These are phyloP conservation scores for Lacerta bilineata DNA, from an alignment of 2,797 vertebrate genomes.

Conservation along the genomic window DNA sequence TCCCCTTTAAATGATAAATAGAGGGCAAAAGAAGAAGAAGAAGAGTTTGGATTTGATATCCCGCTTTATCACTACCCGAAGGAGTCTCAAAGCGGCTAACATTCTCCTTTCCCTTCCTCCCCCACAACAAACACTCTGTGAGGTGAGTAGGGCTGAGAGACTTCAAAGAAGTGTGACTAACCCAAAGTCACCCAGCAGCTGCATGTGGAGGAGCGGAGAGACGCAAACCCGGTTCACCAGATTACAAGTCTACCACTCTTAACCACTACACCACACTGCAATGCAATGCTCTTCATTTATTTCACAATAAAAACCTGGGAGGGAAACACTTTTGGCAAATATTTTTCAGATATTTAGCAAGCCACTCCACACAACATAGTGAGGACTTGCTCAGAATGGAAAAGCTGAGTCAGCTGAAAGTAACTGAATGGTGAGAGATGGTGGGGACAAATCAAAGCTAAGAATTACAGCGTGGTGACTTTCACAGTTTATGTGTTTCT, in stretches of 20 bases:
- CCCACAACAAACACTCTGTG: too few relatives aligned
- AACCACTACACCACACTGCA: too few relatives aligned
- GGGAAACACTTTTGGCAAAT: slow-evolving; percentile 8
- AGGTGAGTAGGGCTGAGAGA: too few relatives aligned
- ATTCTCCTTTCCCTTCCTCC: too few relatives aligned
- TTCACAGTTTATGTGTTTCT: slow-evolving; percentile 21
- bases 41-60: too few relatives aligned
- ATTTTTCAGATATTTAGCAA: slow-evolving; percentile 5
- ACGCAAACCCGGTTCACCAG: too few relatives aligned
- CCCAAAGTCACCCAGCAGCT: too few relatives aligned
- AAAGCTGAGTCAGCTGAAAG: slow-evolving; percentile 19
- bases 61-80: too few relatives aligned
- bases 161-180: too few relatives aligned
- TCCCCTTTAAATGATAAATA: background rate
- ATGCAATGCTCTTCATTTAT: background rate
- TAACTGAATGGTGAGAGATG: background rate
- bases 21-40: background rate
- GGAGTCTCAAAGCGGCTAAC: too few relatives aligned
- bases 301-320: slow-evolving; percentile 10
- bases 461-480: background rate
- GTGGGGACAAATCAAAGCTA: background rate
- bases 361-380: slow-evolving; percentile 1
- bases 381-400: slow-evolving; percentile 1
- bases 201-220: too few relatives aligned
- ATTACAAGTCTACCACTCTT: too few relatives aligned